Percentiles rank a stretch among this genome's conserved stretches.
Conservation (phyloP, 2,113 vertebrate genomes). For the Ciconia boyciana region DNA sequence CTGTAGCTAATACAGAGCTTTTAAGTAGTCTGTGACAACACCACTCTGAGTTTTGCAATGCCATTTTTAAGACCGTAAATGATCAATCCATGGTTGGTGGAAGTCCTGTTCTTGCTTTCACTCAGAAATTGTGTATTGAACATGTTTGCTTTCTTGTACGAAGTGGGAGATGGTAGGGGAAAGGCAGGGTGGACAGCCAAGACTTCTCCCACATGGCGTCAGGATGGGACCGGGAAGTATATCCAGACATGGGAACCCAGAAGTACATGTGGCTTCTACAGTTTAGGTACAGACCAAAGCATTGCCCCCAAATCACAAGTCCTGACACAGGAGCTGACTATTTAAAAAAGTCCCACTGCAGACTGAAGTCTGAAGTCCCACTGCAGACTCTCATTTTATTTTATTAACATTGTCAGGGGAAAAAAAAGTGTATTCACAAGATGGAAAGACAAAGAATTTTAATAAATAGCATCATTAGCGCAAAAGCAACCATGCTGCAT, state of each 20-base stretch:
- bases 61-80: neutral
- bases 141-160: accelerated
- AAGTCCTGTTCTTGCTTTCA: neutral
- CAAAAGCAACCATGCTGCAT: neutral
- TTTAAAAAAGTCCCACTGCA: neutral
- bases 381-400: neutral
- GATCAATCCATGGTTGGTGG: neutral
- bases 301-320: neutral
- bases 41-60: neutral
- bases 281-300: neutral
- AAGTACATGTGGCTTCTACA: neutral
- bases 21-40: neutral
- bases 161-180: neutral
- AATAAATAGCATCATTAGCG: neutral
- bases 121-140: neutral
- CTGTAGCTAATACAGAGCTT: neutral
- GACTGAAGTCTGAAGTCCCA: neutral
- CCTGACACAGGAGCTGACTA: neutral
- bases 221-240: accelerated
- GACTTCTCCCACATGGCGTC: neutral
- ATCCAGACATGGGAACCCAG: neutral
- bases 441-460: neutral
- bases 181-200: neutral
- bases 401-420: neutral
- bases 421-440: neutral